Conservation (phyloP, 1,140 invertebrate genomes). For the Bombus impatiens region DNA sequence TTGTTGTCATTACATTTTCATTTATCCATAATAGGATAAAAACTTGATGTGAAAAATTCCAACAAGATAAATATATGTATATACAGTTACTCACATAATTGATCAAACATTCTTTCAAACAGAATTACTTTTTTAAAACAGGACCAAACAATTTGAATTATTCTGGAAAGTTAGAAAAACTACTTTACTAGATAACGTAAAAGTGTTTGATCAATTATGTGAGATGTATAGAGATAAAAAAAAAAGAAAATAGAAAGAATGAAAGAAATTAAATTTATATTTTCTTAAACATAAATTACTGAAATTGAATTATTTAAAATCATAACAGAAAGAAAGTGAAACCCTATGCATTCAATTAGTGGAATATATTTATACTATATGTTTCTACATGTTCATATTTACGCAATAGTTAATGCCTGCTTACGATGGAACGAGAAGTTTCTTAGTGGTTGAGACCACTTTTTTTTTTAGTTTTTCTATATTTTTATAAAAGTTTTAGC, state of each 20-base stretch:
- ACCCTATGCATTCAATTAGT: neutral
- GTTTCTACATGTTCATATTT: conserved; percentile 4
- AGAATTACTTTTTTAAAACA: too few relatives aligned
- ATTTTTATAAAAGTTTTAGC: conserved; percentile 60
- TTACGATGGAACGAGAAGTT: conserved; percentile 55
- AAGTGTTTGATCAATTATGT: too few relatives aligned
- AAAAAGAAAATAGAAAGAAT: neutral
- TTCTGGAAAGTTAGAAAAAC: too few relatives aligned
- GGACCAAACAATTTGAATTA: too few relatives aligned
- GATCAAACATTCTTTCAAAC: too few relatives aligned
- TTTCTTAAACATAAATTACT: neutral
- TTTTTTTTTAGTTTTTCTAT: conserved; percentile 67
- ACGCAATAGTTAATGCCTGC: conserved; percentile 50
- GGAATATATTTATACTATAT: neutral
- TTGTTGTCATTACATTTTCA: neutral
- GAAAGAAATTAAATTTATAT: neutral
- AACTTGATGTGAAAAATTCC: neutral
- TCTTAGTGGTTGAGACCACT: conserved; percentile 57
- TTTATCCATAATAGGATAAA: neutral
- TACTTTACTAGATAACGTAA: too few relatives aligned
- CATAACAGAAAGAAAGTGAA: neutral
- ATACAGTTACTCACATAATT: too few relatives aligned
- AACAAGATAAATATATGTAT: neutral
- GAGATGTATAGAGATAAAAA: too few relatives aligned
- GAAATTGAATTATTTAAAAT: neutral